Conservation (phyloP, 2,113 vertebrate species). For the Xenus cinereus region DNA sequence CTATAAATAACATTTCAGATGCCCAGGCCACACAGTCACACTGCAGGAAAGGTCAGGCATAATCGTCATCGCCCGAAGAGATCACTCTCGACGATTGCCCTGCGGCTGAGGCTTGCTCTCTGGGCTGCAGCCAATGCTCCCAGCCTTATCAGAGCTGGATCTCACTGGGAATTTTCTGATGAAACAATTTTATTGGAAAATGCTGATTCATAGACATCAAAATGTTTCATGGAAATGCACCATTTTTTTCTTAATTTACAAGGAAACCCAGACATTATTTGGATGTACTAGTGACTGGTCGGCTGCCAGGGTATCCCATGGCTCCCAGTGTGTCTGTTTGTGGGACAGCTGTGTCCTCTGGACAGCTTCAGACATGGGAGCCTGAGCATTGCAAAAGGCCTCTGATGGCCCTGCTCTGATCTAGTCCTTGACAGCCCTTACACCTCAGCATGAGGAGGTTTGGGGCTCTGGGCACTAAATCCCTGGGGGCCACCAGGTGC, state of each 20-base stretch:
- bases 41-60: constrained; percentile 52
- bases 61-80: background rate
- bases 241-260: constrained; percentile 38
- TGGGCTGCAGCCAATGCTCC: background rate
- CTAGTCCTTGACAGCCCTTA: background rate
- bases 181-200: constrained; percentile 48
- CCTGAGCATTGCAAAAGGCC: background rate
- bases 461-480: background rate
- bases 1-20: constrained; percentile 62
- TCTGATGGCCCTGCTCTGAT: background rate
- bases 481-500: background rate
- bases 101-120: background rate
- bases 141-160: background rate
- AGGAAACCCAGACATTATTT: constrained; percentile 45
- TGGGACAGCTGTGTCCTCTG: background rate
- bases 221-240: constrained; percentile 26
- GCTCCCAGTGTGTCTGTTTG: background rate
- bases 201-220: constrained; percentile 54
- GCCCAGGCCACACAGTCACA: constrained; percentile 43
- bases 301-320: constrained; percentile 38
- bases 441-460: background rate
- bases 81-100: background rate
- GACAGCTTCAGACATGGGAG: background rate
- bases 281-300: background rate
- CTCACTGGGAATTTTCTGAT: constrained; percentile 28